These are phyloP conservation scores for Tauraco erythrolophus DNA, from an alignment of 2,113 vertebrate species.

Conservation along the genomic window DNA sequence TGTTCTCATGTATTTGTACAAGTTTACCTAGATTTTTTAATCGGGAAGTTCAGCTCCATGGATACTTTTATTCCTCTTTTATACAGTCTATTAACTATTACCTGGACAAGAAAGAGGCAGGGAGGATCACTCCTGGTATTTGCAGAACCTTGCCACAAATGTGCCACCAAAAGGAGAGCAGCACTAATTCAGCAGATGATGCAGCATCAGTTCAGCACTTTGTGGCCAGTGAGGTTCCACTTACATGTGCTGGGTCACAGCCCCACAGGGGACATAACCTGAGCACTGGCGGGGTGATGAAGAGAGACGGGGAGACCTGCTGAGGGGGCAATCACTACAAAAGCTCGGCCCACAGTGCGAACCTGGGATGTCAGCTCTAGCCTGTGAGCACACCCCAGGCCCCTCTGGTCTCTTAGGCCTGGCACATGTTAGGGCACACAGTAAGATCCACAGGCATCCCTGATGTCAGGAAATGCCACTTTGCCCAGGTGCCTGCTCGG, in stretches of 20 bases:
- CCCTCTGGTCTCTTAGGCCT: background rate
- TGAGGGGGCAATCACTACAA: background rate
- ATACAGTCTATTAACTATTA: background rate
- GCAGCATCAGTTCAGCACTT: background rate
- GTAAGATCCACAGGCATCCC: background rate
- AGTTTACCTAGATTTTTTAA: background rate
- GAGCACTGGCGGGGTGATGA: background rate
- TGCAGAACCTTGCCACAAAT: accelerated
- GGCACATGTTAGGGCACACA: background rate
- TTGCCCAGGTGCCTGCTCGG: background rate
- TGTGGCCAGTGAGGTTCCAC: background rate
- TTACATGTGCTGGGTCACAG: background rate
- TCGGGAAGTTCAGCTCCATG: background rate
- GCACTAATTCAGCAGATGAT: background rate
- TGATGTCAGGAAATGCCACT: background rate
- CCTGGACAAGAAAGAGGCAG: no score
- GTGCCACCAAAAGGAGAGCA: background rate
- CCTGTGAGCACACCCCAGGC: background rate
- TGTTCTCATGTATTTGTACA: background rate
- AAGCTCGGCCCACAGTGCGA: background rate
- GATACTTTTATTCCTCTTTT: background rate
- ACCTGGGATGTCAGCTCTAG: background rate
- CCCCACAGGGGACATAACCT: no score
- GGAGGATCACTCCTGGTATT: background rate
- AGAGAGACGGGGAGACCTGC: background rate